phyloP scores from a whole-genome alignment of 2,888 invertebrate species.

The Drosophila leonis region DNA sequence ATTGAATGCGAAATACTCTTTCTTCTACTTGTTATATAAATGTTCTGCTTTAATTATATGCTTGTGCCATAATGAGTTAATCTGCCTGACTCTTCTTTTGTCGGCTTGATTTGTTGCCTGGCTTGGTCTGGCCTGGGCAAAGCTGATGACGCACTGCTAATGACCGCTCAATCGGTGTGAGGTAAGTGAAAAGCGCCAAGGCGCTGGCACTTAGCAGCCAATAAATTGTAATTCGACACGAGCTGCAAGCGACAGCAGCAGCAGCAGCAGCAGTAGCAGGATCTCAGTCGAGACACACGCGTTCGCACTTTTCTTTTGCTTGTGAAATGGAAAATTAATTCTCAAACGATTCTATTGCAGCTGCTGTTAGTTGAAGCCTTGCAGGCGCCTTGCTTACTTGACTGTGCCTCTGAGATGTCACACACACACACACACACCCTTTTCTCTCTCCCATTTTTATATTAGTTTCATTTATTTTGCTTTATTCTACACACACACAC shows the following conservation, averaged over 20 bases:
- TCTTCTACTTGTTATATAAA: neutral
- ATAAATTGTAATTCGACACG: constrained; percentile 81
- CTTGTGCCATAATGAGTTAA: constrained; percentile 24
- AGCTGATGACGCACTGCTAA: constrained; percentile 39
- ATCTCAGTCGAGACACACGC: constrained; percentile 22
- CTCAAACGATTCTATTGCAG: constrained; percentile 72
- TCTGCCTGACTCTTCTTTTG: constrained; percentile 8
- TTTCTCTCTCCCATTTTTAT: constrained; percentile 54
- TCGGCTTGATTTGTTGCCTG: neutral
- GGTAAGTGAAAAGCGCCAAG: constrained; percentile 57
- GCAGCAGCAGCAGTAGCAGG: constrained; percentile 1
- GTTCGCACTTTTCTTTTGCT: constrained; percentile 42
- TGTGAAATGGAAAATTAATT: constrained; percentile 79
- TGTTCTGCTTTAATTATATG: constrained; percentile 1
- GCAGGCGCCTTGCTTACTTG: constrained; percentile 31
- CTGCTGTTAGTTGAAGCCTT: constrained; percentile 46
- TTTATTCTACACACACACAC: constrained; percentile 47
- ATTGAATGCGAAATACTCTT: constrained; percentile 26
- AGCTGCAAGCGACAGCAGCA: constrained; percentile 42
- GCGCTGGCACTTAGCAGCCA: constrained; percentile 74
- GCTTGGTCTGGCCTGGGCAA: constrained; percentile 8
- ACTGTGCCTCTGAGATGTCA: constrained; percentile 47
- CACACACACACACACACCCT: neutral
- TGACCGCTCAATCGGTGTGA: constrained; percentile 29
- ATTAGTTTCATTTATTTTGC: constrained; percentile 75